Evolutionary conservation across 2,113 vertebrate species (phyloP).

Genomic region (Phrynosoma platyrhinos): DNA sequence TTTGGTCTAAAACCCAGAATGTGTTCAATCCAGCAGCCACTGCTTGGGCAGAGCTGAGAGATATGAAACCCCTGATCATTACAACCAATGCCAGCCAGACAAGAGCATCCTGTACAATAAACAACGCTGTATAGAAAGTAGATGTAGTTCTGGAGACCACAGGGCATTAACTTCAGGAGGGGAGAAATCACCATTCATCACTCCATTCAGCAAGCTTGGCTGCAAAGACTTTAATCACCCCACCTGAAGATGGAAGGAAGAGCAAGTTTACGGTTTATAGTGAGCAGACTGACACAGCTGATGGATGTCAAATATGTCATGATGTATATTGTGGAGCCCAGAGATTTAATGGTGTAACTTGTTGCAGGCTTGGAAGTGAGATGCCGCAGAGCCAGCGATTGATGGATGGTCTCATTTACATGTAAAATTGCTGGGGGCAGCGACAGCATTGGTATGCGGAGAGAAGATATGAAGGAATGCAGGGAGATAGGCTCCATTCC

Average conservation of each 20-base stretch:
- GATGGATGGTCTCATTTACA: conserved; percentile 86
- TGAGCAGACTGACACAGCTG: conserved; percentile 82
- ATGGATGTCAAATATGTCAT: conserved; percentile 88
- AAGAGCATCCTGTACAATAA: not conserved
- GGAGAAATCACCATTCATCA: conserved; percentile 71
- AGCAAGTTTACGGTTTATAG: conserved; percentile 82
- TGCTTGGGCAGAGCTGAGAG: not conserved
- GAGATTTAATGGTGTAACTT: conserved; percentile 84
- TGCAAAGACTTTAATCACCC: conserved; percentile 78
- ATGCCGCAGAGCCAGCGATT: conserved; percentile 74
- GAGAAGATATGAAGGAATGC: conserved; percentile 76
- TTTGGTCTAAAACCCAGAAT: not conserved
- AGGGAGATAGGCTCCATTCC: conserved; percentile 76
- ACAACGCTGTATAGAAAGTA: not conserved
- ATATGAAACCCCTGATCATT: not conserved
- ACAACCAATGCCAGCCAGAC: not conserved
- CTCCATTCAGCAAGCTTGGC: conserved; percentile 73
- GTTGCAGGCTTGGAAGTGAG: conserved; percentile 78
- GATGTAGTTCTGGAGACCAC: not conserved
- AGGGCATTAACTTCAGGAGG: conserved; percentile 36
- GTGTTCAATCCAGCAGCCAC: no score
- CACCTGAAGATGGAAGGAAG: conserved; percentile 71
- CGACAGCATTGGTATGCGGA: conserved; percentile 78
- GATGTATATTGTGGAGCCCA: conserved; percentile 83
- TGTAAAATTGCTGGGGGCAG: conserved; percentile 84